Base-by-base conservation (phyloP, 2,797 vertebrate species). In the Tachyglossus aculeatus region DNA sequence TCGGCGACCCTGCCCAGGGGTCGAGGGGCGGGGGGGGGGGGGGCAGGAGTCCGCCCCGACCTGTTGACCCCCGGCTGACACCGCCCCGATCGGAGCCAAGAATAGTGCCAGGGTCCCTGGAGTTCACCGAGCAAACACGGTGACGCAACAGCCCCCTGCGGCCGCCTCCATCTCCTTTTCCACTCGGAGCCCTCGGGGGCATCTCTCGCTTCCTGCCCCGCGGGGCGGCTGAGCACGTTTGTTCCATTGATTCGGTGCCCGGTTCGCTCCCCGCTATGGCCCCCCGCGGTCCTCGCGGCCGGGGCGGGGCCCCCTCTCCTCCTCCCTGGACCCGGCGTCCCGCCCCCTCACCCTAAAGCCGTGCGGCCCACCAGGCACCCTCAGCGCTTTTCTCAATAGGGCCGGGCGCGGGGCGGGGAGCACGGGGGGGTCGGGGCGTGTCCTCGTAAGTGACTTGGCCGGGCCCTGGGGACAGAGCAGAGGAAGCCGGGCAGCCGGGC, bases 121-220 rank as follows among this genome's bases (percentile, higher is more conserved):
- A 16, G 45, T 16, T 45, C 14, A 14, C 45, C 9, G 45, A 24
- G 16, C 45, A 19, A 18, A n/a, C n/a, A n/a, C 25, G 12, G 45
- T 24, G n/a, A 29, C 25, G 24, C 25, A 15, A 5, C 24, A 29
- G 45, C 15, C 25, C 25, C 29, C 15, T n/a, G n/a, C n/a, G 25
- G 4, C 76, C 78, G 34, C 76, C 81, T 85, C 81, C 85, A 82
- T 71, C 65, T 76, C 7, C 0, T 62, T 85, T 87, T 87, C 85
- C 85, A 85, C 66, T 48, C n/a, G 45, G 45, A 27, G 45, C 25
- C 22, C 45, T 45, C 45, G 6, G 45, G 45, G 31, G 45, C 25
- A 15, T 76, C 59, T n/a, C n/a, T n/a, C 5, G 73, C 59, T 19
- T 29, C 2, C 48, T 83, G 55, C 76, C 85, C 68, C 44, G 47